Evolutionary conservation across 2,113 vertebrate genomes (phyloP), one percentile per base, ranked within the genome.

Genomic region (Esox niger): DNA sequence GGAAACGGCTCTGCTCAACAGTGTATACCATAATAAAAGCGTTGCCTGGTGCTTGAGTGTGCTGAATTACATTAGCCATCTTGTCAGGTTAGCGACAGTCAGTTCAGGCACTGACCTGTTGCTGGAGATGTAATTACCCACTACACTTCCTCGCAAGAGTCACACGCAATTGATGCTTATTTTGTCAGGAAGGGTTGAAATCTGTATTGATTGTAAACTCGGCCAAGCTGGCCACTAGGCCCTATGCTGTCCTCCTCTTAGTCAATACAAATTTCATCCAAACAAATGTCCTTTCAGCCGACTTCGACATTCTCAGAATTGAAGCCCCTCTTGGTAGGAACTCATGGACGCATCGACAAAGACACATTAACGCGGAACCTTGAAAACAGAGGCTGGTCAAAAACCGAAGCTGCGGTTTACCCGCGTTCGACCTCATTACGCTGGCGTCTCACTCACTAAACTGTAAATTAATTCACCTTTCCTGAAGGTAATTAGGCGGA

Each of bases 231-330:
- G 94, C 94, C 93, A 88, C 90, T 86, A 57, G 86, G 69, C 60
- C 66, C 76, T 71, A 91, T 89, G 90, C 88, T 84, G 2, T 82
- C 85, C 84, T 83, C 83, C 75, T 59, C 84, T 62, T 84, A 90
- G 94, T 95, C 93, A 90, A 95, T 94, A 94, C 81, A 90, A 89
- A 91, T 92, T 90, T 92, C 82, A 89, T 86, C 38, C 88, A 81
- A 90, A 88, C 91, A 83, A n/a, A 68, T 77, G 81, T 79, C 57
- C 68, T 70, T 66, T 77, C 67, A 4, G 69, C 74, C 68, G 54
- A 73, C 73, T 71, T 78, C 67, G 66, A 77, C 73, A 77, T 69
- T 59, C 69, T 35, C 47, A 65, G 66, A 84, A 80, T 70, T 79
- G 75, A 74, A 79, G 78, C 65, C 72, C 62, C 54, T 20, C 73